Evolutionary conservation across 1,140 invertebrate species (phyloP).

Genomic region (Parasteatoda tepidariorum): DNA sequence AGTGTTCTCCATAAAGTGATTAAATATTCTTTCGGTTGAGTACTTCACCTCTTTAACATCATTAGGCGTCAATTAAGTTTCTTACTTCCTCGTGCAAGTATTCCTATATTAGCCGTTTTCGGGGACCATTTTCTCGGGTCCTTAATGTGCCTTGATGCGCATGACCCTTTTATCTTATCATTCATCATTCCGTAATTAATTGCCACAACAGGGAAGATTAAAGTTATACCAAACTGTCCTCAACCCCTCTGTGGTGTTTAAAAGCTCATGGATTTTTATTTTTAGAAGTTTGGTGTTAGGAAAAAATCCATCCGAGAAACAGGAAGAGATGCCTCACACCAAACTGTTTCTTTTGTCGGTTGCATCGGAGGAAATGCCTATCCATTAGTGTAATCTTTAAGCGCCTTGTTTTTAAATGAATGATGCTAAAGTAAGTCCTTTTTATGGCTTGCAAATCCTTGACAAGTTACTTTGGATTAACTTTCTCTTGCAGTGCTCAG

Average conservation of each 20-base stretch:
- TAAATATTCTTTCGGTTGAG: background rate
- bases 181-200: background rate
- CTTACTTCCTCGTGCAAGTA: background rate
- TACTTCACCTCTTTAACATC: slow-evolving; percentile 3
- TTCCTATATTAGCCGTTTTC: background rate
- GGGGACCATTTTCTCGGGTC: background rate
- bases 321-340: too few relatives aligned
- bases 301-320: too few relatives aligned
- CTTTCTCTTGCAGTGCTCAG: too few relatives aligned
- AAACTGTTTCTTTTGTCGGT: too few relatives aligned
- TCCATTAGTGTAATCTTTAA: too few relatives aligned
- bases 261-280: background rate
- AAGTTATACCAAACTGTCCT: background rate
- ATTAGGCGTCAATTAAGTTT: background rate
- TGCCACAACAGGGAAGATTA: background rate
- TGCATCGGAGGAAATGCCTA: too few relatives aligned
- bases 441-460: too few relatives aligned
- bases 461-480: too few relatives aligned
- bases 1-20: background rate
- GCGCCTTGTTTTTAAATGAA: too few relatives aligned
- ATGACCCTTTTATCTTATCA: background rate
- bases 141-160: background rate
- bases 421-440: too few relatives aligned
- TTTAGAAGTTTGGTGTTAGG: background rate
- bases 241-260: background rate